Conservation (phyloP, 2,888 invertebrate genomes). For the Rosalia funebris region DNA sequence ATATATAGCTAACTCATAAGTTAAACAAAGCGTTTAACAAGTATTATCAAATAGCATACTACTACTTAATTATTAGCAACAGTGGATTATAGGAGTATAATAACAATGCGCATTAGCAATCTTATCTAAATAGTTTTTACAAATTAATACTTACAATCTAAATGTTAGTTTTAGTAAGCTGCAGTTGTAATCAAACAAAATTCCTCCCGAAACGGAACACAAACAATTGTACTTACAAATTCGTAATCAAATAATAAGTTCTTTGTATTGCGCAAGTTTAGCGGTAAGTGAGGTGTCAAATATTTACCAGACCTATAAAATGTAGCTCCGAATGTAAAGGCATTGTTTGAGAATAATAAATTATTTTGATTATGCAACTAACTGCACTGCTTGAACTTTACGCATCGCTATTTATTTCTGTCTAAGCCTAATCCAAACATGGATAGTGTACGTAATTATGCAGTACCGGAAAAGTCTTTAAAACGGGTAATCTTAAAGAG, state of each 20-base stretch:
- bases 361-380: slow-evolving; percentile 22
- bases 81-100: not conserved
- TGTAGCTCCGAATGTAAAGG: not conserved
- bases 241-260: slow-evolving; percentile 15
- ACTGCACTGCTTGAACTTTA: not conserved
- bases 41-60: no score
- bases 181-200: slow-evolving; percentile 3
- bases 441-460: no score
- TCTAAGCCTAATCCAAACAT: not conserved
- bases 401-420: not conserved
- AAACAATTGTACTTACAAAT: slow-evolving; percentile 9
- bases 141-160: slow-evolving; percentile 13
- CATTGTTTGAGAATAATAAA: slow-evolving; percentile 14
- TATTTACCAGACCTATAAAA: slow-evolving; percentile 15
- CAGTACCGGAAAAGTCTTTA: no score
- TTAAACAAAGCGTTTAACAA: no score
- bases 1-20: no score
- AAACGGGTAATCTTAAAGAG: no score
- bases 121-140: slow-evolving; percentile 21
- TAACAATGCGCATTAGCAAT: slow-evolving; percentile 21
- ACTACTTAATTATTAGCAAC: no score
- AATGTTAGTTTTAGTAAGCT: slow-evolving; percentile 13
- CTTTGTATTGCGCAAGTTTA: slow-evolving; percentile 19
- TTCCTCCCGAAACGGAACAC: not conserved
- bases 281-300: slow-evolving; percentile 1